A percentile compares a stretch with the other conserved stretches of the same genome.
Evolutionary conservation across 2,113 vertebrate genomes (phyloP).

Genomic region (Choloepus hoffmanni): DNA sequence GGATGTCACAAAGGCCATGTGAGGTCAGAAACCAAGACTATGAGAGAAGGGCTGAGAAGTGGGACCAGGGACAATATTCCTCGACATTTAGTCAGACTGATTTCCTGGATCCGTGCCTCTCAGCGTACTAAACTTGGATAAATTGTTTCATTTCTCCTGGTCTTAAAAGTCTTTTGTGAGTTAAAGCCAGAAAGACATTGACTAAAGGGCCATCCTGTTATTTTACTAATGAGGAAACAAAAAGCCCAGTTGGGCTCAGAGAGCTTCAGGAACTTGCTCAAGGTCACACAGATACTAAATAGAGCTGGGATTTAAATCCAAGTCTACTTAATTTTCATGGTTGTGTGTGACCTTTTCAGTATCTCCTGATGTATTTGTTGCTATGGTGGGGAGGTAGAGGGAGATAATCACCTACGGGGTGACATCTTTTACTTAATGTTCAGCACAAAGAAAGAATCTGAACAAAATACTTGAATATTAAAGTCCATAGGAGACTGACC

Average conservation of each 20-base stretch:
- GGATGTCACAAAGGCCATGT: conserved; percentile 51
- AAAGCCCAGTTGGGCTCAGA: not conserved
- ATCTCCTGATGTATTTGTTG: not conserved
- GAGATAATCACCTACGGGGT: not conserved
- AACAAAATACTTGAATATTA: not conserved
- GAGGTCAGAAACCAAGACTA: conserved; percentile 18
- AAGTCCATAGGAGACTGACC: not conserved
- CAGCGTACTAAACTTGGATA: not conserved
- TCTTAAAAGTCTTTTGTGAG: not conserved
- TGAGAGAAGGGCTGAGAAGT: not conserved
- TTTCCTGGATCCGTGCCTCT: conserved; percentile 7
- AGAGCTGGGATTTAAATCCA: not conserved
- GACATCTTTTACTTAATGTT: not conserved
- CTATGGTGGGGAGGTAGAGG: not conserved
- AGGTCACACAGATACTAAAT: not conserved
- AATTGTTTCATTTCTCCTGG: conserved; percentile 10
- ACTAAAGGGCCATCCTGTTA: not conserved
- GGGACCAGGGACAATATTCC: not conserved
- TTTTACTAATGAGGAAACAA: conserved; percentile 19
- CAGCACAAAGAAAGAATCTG: not conserved
- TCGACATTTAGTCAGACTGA: not conserved
- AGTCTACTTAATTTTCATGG: not conserved
- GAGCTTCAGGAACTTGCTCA: not conserved
- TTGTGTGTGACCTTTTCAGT: not conserved
- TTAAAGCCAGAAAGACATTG: not conserved